These are phyloP conservation scores for Bembecia ichneumoniformis DNA, from an alignment of 2,888 invertebrate species.

Conservation along the genomic window DNA sequence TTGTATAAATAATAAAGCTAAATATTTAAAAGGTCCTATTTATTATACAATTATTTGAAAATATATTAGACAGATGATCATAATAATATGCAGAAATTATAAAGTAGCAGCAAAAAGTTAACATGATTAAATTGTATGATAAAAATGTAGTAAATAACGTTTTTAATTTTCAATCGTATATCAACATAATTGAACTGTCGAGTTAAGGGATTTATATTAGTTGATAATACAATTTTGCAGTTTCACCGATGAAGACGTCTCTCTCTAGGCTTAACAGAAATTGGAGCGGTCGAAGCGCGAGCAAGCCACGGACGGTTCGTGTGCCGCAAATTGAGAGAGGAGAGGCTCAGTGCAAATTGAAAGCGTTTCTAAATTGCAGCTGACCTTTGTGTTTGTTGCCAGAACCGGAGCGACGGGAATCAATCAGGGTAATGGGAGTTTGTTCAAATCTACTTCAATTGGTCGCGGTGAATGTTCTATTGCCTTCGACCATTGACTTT, in stretches of 20 bases:
- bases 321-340: conserved; percentile 51
- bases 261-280: conserved; percentile 9
- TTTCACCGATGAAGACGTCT: conserved; percentile 5
- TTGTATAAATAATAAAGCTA: too few relatives aligned
- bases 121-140: too few relatives aligned
- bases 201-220: too few relatives aligned
- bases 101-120: too few relatives aligned
- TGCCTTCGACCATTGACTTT: conserved; percentile 30
- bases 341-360: conserved; percentile 59
- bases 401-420: conserved; percentile 48
- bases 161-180: too few relatives aligned
- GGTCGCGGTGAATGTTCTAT: conserved; percentile 32
- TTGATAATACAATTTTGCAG: too few relatives aligned
- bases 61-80: too few relatives aligned
- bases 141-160: too few relatives aligned
- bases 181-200: too few relatives aligned
- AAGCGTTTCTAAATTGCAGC: conserved; percentile 57
- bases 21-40: too few relatives aligned
- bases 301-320: conserved; percentile 12
- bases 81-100: too few relatives aligned
- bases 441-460: conserved; percentile 58
- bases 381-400: conserved; percentile 63
- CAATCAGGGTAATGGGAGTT: conserved; percentile 66
- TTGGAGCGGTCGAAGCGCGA: conserved; percentile 4
- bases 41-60: too few relatives aligned